Percentiles rank a stretch among this genome's conserved stretches.
These are phyloP conservation scores for Corydoras maculifer DNA, from an alignment of 2,113 vertebrate species.

Conservation along the genomic window DNA sequence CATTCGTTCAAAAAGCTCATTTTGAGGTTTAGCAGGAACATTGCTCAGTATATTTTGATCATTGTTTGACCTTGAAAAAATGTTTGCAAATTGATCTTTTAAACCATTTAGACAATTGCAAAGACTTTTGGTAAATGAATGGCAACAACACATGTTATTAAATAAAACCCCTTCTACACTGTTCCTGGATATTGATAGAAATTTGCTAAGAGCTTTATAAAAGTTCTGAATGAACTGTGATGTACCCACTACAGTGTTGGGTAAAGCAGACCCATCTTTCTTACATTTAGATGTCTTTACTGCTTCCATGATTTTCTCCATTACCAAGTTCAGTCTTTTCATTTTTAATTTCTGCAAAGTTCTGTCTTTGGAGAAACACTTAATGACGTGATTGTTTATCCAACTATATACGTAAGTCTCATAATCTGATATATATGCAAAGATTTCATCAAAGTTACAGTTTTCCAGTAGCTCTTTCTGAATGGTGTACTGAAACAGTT, in stretches of 20 bases:
- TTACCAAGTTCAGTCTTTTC: slow-evolving; percentile 14
- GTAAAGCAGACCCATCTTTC: background rate
- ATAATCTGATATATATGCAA: slow-evolving; percentile 42
- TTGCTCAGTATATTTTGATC: background rate
- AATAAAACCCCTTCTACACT: background rate
- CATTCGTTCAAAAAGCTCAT: slow-evolving; percentile 37
- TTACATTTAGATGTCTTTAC: background rate
- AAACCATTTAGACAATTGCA: background rate
- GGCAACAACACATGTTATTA: slow-evolving; percentile 6
- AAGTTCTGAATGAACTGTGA: background rate
- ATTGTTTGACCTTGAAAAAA: background rate
- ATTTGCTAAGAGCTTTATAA: slow-evolving; percentile 6
- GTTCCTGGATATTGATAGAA: slow-evolving; percentile 4
- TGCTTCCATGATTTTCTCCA: background rate
- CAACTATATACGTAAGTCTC: slow-evolving; percentile 47
- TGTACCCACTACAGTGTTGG: background rate
- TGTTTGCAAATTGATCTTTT: background rate
- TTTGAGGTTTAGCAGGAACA: slow-evolving; percentile 32
- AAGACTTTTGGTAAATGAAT: slow-evolving; percentile 9
- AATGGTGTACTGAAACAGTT: slow-evolving; percentile 49
- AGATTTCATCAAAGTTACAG: slow-evolving; percentile 33
- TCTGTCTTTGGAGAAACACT: slow-evolving; percentile 3
- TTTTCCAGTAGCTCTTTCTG: slow-evolving; percentile 45
- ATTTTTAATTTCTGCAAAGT: background rate
- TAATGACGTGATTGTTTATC: slow-evolving; percentile 13